phyloP scores from a whole-genome alignment of 53 echinoderm and acorn worm species.

The Astropecten irregularis region DNA sequence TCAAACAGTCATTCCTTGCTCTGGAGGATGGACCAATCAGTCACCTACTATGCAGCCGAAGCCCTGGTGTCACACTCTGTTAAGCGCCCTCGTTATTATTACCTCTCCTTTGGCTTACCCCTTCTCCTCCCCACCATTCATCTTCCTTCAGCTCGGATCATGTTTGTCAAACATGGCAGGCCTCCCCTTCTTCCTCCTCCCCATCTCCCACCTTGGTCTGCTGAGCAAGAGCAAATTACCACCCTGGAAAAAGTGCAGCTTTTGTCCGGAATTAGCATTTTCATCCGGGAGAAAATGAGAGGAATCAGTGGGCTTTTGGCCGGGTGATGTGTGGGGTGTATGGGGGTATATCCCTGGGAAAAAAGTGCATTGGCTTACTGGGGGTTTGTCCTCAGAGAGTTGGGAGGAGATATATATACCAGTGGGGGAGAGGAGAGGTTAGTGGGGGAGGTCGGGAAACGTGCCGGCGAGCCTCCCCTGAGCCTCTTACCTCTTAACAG shows the following conservation, averaged over 20 bases:
- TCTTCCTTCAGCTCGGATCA: too few species aligned
- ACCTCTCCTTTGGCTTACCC: background rate
- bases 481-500: too few species aligned
- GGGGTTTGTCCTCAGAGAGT: too few species aligned
- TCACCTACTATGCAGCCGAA: background rate
- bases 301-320: too few species aligned
- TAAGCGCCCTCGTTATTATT: constrained; percentile 26
- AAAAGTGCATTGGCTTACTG: constrained; percentile 14
- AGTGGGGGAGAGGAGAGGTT: too few species aligned
- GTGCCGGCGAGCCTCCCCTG: too few species aligned
- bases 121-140: background rate
- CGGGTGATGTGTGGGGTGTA: too few species aligned
- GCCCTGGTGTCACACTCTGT: background rate
- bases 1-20: background rate
- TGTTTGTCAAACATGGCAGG: too few species aligned
- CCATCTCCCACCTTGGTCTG: background rate
- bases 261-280: constrained; percentile 7
- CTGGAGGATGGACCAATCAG: background rate
- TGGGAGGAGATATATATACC: too few species aligned
- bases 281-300: too few species aligned
- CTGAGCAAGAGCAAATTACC: constrained; percentile 25
- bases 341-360: too few species aligned
- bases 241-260: constrained; percentile 35
- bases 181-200: background rate
- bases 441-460: too few species aligned